Evolutionary conservation across 2,113 vertebrate genomes (phyloP), one percentile per base, ranked within the genome.

Genomic region (Hepsetus odoe): DNA sequence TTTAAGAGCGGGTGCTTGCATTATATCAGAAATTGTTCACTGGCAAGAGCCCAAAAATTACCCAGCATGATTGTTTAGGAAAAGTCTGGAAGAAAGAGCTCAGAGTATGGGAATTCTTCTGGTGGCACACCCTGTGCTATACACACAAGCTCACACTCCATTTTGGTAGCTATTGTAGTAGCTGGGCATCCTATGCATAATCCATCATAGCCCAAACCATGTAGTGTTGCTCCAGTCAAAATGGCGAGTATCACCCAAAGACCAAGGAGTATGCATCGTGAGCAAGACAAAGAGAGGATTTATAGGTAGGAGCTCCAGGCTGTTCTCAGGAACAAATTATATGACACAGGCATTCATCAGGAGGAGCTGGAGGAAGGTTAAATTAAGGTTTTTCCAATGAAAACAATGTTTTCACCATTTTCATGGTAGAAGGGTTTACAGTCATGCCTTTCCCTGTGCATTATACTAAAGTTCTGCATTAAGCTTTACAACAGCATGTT

Each of bases 281-380:
- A 16, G 33, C 28, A 51, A 9, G 30, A 53, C 5, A 18, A 70
- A 44, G 68, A 71, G 24, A 2, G 30, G 35, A 55, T 22, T 18
- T 35, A n/a, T n/a, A 30, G 22, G 30, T 12, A 11, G 5, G 69
- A 35, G 44, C 14, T 46, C 30, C 56, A 59, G 56, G 18, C 59
- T 62, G 59, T 20, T 62, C 30, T 62, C 59, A 35, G n/a, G 59
- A 32, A 7, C 26, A 28, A 71, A 28, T 33, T 46, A 55, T 28
- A 33, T 72, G 46, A 32, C 35, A 7, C 16, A 51, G 8, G 56
- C 49, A 33, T 72, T 72, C 49, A 24, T 72, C 49, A 35, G 49
- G 20, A 56, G 26, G 10, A 53, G 46, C 28, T 26, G 1, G 55
- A 13, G 24, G 30, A 33, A 18, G 28, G n/a, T 3, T 20, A 38